phyloP scores from a whole-genome alignment of 2,113 vertebrate species.

The Upupa epops region DNA sequence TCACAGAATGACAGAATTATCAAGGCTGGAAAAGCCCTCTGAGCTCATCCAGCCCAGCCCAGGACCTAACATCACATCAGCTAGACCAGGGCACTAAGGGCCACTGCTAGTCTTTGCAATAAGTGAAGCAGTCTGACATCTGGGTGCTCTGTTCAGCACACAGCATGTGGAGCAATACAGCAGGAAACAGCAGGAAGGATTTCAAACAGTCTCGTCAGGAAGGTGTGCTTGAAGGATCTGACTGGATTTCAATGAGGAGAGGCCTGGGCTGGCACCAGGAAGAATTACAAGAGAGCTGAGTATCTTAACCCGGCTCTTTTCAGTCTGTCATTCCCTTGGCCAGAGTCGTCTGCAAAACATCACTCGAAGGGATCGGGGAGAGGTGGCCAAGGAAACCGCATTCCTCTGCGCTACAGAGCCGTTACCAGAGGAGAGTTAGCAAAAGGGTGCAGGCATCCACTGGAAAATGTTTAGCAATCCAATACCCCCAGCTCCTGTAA shows the following conservation, averaged over 20 bases:
- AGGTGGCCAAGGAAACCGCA: conserved; percentile 29
- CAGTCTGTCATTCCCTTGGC: background rate
- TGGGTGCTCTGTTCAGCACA: background rate
- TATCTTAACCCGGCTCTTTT: conserved; percentile 29
- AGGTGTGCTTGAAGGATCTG: background rate
- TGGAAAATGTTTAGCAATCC: conserved; percentile 6
- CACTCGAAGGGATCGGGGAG: background rate
- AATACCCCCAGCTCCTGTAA: background rate
- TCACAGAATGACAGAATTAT: background rate
- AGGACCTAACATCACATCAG: too few species aligned
- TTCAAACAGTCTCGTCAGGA: background rate
- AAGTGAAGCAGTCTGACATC: background rate
- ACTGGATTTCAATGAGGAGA: background rate
- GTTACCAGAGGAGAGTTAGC: conserved; percentile 31
- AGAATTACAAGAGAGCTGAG: background rate
- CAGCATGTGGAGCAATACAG: background rate
- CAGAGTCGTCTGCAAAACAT: conserved; percentile 7
- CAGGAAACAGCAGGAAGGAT: background rate
- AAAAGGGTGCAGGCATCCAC: background rate
- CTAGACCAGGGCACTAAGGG: too few species aligned
- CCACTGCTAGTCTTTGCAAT: too few species aligned
- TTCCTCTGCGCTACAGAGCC: conserved; percentile 22
- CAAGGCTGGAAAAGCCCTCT: too few species aligned
- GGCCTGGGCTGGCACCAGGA: background rate
- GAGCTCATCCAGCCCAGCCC: too few species aligned